Conservation (phyloP, 2,888 invertebrate species). For the Capitulum mitella region DNA sequence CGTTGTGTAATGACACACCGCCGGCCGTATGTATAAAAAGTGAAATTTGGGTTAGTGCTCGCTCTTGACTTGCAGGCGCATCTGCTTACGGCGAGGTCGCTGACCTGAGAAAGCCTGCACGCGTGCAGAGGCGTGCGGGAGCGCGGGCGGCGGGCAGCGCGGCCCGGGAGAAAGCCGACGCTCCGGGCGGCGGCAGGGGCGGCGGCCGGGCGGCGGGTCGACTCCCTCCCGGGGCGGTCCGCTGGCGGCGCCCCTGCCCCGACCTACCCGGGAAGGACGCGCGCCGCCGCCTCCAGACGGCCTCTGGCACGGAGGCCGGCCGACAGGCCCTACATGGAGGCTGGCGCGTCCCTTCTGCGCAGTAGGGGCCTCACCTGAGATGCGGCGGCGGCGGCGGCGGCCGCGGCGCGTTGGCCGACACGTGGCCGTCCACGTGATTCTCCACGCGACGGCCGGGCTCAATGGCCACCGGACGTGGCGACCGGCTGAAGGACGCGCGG, state of each 20-base stretch:
- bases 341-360: too few species aligned
- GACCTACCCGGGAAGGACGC: neutral
- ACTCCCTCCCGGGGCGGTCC: too few species aligned
- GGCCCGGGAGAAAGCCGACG: neutral
- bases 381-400: too few species aligned
- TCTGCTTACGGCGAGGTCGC: neutral
- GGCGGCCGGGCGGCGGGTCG: neutral
- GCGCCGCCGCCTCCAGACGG: neutral
- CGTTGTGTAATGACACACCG: neutral
- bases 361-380: neutral
- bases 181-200: neutral
- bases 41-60: constrained; percentile 1
- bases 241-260: neutral
- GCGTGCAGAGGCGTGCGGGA: neutral
- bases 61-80: neutral
- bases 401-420: too few species aligned
- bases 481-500: too few species aligned
- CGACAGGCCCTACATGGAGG: neutral
- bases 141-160: neutral
- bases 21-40: constrained; percentile 2
- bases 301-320: too few species aligned
- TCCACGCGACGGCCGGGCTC: too few species aligned
- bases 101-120: neutral
- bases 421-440: too few species aligned
- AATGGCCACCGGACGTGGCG: too few species aligned